Evolutionary conservation across 2,113 vertebrate genomes (phyloP).

Genomic region (Carassius auratus): DNA sequence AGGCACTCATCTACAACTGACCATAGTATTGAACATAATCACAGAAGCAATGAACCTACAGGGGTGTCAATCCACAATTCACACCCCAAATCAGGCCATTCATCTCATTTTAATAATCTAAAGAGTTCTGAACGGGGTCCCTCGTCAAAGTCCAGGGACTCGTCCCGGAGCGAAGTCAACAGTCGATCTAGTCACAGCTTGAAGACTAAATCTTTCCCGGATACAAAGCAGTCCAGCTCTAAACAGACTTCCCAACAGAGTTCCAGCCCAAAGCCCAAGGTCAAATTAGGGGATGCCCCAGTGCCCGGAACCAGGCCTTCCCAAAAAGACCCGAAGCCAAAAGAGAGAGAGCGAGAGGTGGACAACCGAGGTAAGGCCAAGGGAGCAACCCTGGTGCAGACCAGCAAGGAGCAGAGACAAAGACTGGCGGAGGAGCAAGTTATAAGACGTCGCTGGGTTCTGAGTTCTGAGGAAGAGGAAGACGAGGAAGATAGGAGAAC

Average conservation of each 20-base stretch:
- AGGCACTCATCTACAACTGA: conserved; percentile 61
- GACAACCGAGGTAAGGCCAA: conserved; percentile 58
- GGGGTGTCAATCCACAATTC: conserved; percentile 48
- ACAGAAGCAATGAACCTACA: conserved; percentile 41
- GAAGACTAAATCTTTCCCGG: conserved; percentile 6
- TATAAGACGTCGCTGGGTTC: conserved; percentile 73
- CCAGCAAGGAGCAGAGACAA: conserved; percentile 64
- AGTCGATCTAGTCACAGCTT: conserved; percentile 46
- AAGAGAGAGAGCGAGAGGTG: conserved; percentile 58
- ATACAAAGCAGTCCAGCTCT: conserved; percentile 22
- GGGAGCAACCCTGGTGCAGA: conserved; percentile 48
- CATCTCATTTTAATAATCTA: conserved; percentile 51
- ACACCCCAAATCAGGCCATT: conserved; percentile 55
- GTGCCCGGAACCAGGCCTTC: conserved; percentile 46
- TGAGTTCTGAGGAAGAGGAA: conserved; percentile 73
- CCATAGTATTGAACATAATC: conserved; percentile 43
- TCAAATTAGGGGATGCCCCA: conserved; percentile 59
- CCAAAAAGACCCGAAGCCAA: conserved; percentile 61
- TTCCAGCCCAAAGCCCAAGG: conserved; percentile 53
- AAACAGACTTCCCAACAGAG: conserved; percentile 51
- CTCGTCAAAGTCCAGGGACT: conserved; percentile 58
- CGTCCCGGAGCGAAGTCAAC: conserved; percentile 46
- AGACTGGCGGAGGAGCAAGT: conserved; percentile 80
- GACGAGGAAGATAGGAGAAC: conserved; percentile 64
- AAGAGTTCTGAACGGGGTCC: conserved; percentile 33